These are phyloP conservation scores for Hydrozoanthus gracilis DNA, from an alignment of 92 coral and sea anemone species.

Conservation along the genomic window DNA sequence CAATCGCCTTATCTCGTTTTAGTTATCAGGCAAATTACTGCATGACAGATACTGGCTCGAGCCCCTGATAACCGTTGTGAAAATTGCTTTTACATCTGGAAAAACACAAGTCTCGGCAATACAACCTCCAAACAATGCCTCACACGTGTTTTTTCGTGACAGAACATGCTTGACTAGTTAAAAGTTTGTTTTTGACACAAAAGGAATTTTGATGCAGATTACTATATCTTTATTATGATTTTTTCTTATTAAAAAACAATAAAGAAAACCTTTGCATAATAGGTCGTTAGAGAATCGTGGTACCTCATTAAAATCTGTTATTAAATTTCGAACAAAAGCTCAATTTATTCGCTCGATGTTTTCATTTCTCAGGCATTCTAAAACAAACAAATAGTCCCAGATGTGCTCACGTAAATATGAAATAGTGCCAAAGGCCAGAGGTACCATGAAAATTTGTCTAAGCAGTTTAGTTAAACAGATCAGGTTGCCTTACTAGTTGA, in stretches of 20 bases:
- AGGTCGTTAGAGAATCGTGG: background rate
- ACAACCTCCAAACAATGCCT: background rate
- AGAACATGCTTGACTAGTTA: conserved; percentile 5
- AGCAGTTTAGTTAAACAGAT: conserved; percentile 8
- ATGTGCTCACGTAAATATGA: background rate
- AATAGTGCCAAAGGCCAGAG: conserved; percentile 8
- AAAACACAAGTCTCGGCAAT: background rate
- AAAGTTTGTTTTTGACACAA: background rate
- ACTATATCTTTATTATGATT: conserved; percentile 28
- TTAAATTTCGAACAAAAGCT: conserved; percentile 15
- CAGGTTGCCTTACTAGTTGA: background rate
- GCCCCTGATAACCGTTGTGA: background rate
- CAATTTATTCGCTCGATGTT: conserved; percentile 1
- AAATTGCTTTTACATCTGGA: background rate
- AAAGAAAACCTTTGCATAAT: conserved; percentile 5
- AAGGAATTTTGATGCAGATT: background rate
- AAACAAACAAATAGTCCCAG: background rate
- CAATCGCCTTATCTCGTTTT: background rate
- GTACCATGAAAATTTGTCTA: conserved; percentile 5
- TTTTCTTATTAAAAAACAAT: conserved; percentile 12
- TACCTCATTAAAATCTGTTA: conserved; percentile 28
- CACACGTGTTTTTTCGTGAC: conserved; percentile 3
- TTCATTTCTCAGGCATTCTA: background rate
- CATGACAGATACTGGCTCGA: background rate
- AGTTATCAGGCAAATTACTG: conserved; percentile 35